These are phyloP conservation scores for Podarcis siculus DNA, from an alignment of 2,797 vertebrate species.

Conservation along the genomic window DNA sequence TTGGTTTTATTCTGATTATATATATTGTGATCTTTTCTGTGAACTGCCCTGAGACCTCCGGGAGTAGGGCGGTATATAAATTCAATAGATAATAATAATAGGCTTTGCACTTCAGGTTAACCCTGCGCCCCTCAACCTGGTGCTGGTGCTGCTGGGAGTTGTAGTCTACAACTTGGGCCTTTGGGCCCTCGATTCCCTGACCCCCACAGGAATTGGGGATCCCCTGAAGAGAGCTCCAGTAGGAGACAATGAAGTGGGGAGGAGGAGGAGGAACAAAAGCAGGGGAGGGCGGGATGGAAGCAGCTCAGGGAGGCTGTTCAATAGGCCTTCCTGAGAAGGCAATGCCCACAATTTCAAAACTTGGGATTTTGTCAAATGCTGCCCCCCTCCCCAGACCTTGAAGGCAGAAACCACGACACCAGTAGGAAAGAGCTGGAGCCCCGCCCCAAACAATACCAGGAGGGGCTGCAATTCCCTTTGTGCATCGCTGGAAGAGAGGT, in stretches of 20 bases:
- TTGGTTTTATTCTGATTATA: too few species aligned
- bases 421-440: too few species aligned
- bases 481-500: too few species aligned
- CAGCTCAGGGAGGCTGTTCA: not conserved
- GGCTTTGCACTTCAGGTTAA: too few species aligned
- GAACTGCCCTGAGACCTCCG: too few species aligned
- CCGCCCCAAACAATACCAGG: too few species aligned
- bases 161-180: not conserved
- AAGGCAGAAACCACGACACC: too few species aligned
- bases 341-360: not conserved
- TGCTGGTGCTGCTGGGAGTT: too few species aligned
- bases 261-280: not conserved
- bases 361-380: not conserved
- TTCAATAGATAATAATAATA: too few species aligned
- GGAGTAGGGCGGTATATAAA: accelerated
- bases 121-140: too few species aligned
- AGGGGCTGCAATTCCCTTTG: too few species aligned
- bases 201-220: accelerated
- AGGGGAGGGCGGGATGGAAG: not conserved
- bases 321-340: not conserved
- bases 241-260: not conserved
- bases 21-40: too few species aligned
- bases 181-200: not conserved
- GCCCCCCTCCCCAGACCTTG: not conserved
- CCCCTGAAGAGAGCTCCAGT: accelerated